Base-by-base conservation (phyloP, 2,797 vertebrate species). In the Miichthys miiuy region DNA sequence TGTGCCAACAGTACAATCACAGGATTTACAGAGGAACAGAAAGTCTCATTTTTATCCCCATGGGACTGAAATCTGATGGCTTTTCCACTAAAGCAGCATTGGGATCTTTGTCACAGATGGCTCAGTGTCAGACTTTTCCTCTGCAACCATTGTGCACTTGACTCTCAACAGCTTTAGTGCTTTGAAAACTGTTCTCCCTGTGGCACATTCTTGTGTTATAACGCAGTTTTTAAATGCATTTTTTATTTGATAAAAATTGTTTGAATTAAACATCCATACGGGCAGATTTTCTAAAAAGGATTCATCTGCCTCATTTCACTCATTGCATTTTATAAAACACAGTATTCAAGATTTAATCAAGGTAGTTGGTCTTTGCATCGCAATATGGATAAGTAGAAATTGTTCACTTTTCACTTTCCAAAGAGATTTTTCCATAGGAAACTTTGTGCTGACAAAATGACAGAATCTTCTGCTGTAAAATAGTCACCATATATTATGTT, bases 1-100 rank as follows among this genome's bases (percentile, higher is more conserved):
- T 72, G 79, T 88, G 76, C 81, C 82, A 84, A 68, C 70, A 80
- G 72, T 76, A 64, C 81, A 78, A 77, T 83, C 65, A 69, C 48
- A 85, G 80, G 84, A 85, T 88, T 85, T 87, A 77, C 79, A 75
- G 72, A 81, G 63, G 79, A 89, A 88, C 80, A 83, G 21, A 88
- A 72, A 88, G 84, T 81, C 74, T 82, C 10, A 47, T 66, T 82
- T 88, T 84, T 80, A 74, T 82, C 75, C 80, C 51, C 51, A 42
- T 9, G 72, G 42, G 76, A 83, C 76, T 74, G 51, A 68, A 80
- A 72, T 83, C 68, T 82, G 83, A 87, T 85, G 85, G 72, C 72
- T 88, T 88, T 83, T 83, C 68, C 52, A 74, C 79, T 52, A 76
- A 90, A 83, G 75, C 79, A 52, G 70, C 68, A 21, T 12, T 27